These are phyloP conservation scores for Channa maculata DNA, from an alignment of 2,113 vertebrate genomes.

Conservation along the genomic window DNA sequence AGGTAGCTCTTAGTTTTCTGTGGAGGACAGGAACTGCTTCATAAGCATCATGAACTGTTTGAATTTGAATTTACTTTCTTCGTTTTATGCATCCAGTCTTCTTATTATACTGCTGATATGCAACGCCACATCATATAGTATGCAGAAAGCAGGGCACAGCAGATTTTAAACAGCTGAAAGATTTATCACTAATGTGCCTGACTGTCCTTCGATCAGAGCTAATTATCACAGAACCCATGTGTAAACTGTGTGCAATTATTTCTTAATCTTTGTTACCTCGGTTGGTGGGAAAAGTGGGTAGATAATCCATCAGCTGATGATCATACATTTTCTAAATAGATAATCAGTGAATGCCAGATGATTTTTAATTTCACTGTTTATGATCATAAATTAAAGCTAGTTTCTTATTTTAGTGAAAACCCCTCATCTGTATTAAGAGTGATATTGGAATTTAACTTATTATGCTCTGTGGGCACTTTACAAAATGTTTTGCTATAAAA, in stretches of 20 bases:
- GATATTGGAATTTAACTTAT: slow-evolving; percentile 11
- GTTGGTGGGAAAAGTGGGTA: neutral
- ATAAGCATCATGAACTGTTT: slow-evolving; percentile 9
- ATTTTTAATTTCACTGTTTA: slow-evolving; percentile 39
- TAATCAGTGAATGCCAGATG: neutral
- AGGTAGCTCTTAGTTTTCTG: neutral
- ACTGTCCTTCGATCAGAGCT: neutral
- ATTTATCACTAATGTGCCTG: slow-evolving; percentile 13
- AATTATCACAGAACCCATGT: neutral
- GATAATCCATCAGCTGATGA: neutral
- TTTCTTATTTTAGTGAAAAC: slow-evolving; percentile 13
- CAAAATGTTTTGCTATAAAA: neutral
- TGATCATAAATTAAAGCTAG: slow-evolving; percentile 28
- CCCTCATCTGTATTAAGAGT: neutral
- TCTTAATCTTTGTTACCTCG: neutral
- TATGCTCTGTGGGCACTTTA: slow-evolving; percentile 7
- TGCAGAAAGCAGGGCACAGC: slow-evolving; percentile 30
- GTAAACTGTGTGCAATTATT: slow-evolving; percentile 5
- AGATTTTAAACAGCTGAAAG: slow-evolving; percentile 36
- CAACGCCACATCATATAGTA: slow-evolving; percentile 30
- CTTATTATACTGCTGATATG: slow-evolving; percentile 37
- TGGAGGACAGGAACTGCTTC: neutral
- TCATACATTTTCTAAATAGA: slow-evolving; percentile 5
- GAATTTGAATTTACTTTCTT: slow-evolving; percentile 26
- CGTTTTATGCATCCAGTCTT: slow-evolving; percentile 19